Conservation (phyloP, 2,888 invertebrate species). For the Tenthredo mesomela region DNA sequence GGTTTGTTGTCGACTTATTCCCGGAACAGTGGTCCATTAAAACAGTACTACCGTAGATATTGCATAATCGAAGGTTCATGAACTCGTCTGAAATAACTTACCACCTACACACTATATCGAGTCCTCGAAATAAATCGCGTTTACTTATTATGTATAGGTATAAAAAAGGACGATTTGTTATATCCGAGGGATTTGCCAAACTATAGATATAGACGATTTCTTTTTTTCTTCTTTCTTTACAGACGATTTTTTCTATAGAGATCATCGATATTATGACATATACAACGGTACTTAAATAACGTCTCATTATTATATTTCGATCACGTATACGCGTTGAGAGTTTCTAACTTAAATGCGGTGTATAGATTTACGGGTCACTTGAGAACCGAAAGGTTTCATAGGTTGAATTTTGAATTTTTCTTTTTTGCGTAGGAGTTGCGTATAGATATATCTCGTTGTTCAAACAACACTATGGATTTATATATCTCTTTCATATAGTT, state of each 20-base stretch:
- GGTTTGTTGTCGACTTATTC: constrained; percentile 44
- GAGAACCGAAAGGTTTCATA: not conserved
- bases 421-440: too few species aligned
- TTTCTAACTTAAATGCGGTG: not conserved
- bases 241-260: not conserved
- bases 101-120: not conserved
- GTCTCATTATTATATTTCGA: not conserved
- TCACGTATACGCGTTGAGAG: not conserved
- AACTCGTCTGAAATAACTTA: not conserved
- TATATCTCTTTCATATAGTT: not conserved
- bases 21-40: constrained; percentile 8
- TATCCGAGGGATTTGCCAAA: not conserved
- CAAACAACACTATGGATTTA: not conserved
- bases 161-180: not conserved
- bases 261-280: not conserved
- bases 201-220: not conserved
- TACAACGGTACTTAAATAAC: not conserved
- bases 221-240: not conserved
- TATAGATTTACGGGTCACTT: not conserved
- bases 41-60: not conserved
- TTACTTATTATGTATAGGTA: not conserved
- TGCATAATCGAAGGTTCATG: constrained; percentile 15
- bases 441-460: not conserved
- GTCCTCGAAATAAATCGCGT: not conserved
- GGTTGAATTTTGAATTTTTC: not conserved